Evolutionary conservation across 2,888 invertebrate species (phyloP).

Genomic region (Coelogynopora nodosa): DNA sequence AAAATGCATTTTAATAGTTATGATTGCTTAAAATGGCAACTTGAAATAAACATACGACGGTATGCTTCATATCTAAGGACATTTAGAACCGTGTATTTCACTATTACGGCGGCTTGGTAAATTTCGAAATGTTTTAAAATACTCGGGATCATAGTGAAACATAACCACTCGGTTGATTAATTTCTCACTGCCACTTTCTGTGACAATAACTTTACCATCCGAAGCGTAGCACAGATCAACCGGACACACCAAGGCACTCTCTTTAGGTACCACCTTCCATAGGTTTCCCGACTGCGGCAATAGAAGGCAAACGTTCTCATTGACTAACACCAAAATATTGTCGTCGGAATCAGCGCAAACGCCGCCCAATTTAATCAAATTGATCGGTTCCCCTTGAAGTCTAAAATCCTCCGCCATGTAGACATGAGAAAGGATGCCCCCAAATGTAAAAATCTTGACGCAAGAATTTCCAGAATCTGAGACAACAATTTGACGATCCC

Average conservation of each 20-base stretch:
- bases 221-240: not conserved
- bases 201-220: not conserved
- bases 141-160: not conserved
- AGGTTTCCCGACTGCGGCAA: not conserved
- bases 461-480: not conserved
- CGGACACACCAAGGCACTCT: not conserved
- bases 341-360: not conserved
- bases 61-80: too few relatives aligned
- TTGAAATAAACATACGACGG: too few relatives aligned
- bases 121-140: not conserved
- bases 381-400: not conserved
- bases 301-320: not conserved
- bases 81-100: too few relatives aligned
- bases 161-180: not conserved
- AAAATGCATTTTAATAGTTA: too few relatives aligned
- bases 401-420: not conserved
- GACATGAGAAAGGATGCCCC: not conserved
- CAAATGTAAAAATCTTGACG: not conserved
- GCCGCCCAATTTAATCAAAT: not conserved
- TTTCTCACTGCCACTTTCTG: not conserved
- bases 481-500: not conserved
- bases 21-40: too few relatives aligned
- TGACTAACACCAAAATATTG: not conserved
- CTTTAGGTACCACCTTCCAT: not conserved
- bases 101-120: not conserved